Base-by-base conservation (phyloP, 2,113 vertebrate species). In the Psammodynastes pulverulentus region DNA sequence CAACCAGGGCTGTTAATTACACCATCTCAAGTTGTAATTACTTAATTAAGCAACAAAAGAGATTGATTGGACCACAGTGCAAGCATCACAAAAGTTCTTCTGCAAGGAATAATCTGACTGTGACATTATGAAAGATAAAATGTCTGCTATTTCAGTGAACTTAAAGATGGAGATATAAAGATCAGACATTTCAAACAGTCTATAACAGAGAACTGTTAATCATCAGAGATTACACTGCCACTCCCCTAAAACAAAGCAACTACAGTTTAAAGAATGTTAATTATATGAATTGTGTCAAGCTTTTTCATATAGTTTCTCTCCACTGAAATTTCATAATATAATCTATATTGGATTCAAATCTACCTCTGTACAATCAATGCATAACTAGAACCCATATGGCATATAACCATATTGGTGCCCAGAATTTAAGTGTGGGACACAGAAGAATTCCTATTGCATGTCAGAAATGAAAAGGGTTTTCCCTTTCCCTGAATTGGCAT, bases 1-100 rank as follows among this genome's bases (percentile, higher is more conserved):
- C 96, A 97, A 97, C 95, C 97, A 95, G 96, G 96, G 96, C 95
- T 97, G 96, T 96, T 97, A 97, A 97, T 97, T 97, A 97, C 94
- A 96, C 62, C 95, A 96, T 96, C 97, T 96, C 94, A 94, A 96
- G 96, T 93, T 95, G 96, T 96, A 97, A 92, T 88, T 97, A 96
- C 96, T 97, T 97, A 97, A 97, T 97, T 97, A 97, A 95, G 96
- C 96, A 97, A 97, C 96, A 96, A 97, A 96, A 97, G 96, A 96
- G 96, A 97, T 97, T 94, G 92, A 97, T 97, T 97, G 97, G 96
- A 94, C 96, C 96, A 94, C 97, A 97, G 96, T 96, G 94, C 26
- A 95, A 96, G 91, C 93, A 96, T 96, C 97, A 94, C 93, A 91
- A 93, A 94, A 97, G 95, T 96, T 96, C 96, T 96, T 94, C 95